Evolutionary conservation across 53 echinoderm and acorn worm genomes (phyloP).

Genomic region (Glandiceps talaboti): DNA sequence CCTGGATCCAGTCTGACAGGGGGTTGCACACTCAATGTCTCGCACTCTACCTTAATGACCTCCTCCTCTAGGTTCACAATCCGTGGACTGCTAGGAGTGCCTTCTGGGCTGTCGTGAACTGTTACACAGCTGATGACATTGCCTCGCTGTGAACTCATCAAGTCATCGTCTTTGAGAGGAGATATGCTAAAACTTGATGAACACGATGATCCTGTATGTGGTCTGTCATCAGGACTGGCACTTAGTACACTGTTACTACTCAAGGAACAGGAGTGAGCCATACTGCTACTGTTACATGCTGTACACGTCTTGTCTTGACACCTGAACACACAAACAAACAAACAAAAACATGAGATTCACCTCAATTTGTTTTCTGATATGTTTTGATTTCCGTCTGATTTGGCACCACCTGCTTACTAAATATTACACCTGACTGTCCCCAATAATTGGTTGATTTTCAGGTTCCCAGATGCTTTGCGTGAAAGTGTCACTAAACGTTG

Average conservation of each 20-base stretch:
- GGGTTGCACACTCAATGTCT: background rate
- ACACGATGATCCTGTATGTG: conserved; percentile 42
- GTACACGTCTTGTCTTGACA: conserved; percentile 86
- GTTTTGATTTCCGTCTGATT: no score
- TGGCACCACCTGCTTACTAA: no score
- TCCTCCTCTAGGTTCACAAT: conserved; percentile 1
- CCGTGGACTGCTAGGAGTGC: conserved; percentile 8
- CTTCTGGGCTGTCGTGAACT: conserved; percentile 74
- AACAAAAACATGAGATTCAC: background rate
- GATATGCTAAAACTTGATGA: conserved; percentile 48
- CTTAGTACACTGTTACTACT: conserved; percentile 87
- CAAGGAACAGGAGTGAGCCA: conserved; percentile 90
- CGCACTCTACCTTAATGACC: conserved; percentile 5
- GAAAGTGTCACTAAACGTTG: no score
- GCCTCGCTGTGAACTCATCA: conserved; percentile 33
- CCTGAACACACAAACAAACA: conserved; percentile 17
- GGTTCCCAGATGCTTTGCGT: no score
- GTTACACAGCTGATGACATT: conserved; percentile 90
- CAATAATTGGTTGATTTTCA: no score
- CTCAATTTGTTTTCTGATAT: no score
- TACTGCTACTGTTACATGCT: conserved; percentile 84
- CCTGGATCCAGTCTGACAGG: background rate
- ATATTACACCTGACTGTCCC: no score
- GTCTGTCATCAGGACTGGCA: conserved; percentile 59
- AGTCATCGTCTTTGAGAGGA: conserved; percentile 25